Base-by-base conservation (phyloP, 1,140 invertebrate species). In the Drosophila pruinosa region DNA sequence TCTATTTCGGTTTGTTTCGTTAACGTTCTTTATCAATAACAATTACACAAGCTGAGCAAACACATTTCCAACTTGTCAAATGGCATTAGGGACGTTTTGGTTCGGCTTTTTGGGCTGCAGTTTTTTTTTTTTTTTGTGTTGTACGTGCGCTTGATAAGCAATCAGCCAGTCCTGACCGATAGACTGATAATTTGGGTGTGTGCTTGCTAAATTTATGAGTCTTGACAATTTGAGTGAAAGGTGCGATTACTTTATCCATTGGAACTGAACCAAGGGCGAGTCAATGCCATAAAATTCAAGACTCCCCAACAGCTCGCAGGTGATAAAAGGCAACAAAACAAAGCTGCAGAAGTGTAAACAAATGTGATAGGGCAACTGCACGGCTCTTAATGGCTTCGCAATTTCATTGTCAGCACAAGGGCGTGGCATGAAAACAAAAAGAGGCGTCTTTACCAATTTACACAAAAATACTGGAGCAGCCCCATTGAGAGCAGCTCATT, bases 1-100 rank as follows among this genome's bases (percentile, higher is more conserved):
- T 34, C 6, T 15, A 26, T 34, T n/a, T 14, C n/a, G 47, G 52
- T 47, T n/a, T 47, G 24, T 48, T 8, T 58, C n/a, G 24, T 14
- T 59, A n/a, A 10, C 12, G 38, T 8, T 53, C 68, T 56, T 82
- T 82, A 77, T 74, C 81, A 52, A 59, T 56, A 45, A 47, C 70
- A 77, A 85, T 85, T 77, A 80, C 64, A 56, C 47, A 63, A 61
- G 58, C 69, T 58, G 59, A 59, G 64, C 81, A 85, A 86, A 81
- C 81, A 77, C 69, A 77, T 71, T 85, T 26, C 47, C 28, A 59
- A 72, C 48, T 73, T 83, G 80, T 83, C 80, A 85, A 85, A 75
- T 48, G 80, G 75, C 67, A 70, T 79, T 83, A 83, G 58, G 34
- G 36, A 21, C 68, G 68, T 61, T 82, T 57, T 62, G 64, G 39